Evolutionary conservation across 1,140 invertebrate species (phyloP), one percentile per base, ranked within the genome.

Genomic region (Chlorops oryzae): DNA sequence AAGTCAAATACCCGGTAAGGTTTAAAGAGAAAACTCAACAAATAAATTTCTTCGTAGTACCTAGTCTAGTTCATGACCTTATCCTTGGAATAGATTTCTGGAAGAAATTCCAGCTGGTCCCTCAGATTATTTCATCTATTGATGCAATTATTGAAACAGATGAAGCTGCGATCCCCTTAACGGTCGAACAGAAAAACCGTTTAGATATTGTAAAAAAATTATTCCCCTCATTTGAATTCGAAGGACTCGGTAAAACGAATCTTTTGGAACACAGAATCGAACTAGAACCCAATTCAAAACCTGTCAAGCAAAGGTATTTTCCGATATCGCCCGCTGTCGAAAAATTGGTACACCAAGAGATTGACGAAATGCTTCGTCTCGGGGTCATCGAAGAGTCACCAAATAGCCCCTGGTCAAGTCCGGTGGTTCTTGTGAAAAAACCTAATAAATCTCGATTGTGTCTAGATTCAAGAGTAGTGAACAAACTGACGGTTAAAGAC

Each of bases 391-490:
- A 61, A 43, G 41, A 44, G 10, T 53, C 49, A 2, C n/a, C n/a
- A n/a, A 27, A 56, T 2, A 63, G 55, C 23, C 39, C 59, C 2
- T 66, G 60, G 63, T 51, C 58, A 3, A 52, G 49, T 22, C 62
- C 62, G 1, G 52, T 63, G 5, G 44, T 61, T 1, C 49, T 63
- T 22, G 57, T 62, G 10, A 40, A 48, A 43, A 65, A 65, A 45
- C 51, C 61, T 43, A 48, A 51, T 0, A 43, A 50, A 37, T 49
- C 28, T 0, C 39, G 46, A 12, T 56, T 66, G 17, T 69, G 62
- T 42, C 44, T 70, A 0, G 59, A 67, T 51, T 63, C 39, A 37
- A 28, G 65, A 12, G 56, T 57, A 20, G 13, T 65, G 5, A 66
- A 69, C 47, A 23, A 21, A 3, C 54, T 63, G 5, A 62, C 63